Conservation (phyloP, 2,888 invertebrate genomes). For the Ptilodon capucinus region DNA sequence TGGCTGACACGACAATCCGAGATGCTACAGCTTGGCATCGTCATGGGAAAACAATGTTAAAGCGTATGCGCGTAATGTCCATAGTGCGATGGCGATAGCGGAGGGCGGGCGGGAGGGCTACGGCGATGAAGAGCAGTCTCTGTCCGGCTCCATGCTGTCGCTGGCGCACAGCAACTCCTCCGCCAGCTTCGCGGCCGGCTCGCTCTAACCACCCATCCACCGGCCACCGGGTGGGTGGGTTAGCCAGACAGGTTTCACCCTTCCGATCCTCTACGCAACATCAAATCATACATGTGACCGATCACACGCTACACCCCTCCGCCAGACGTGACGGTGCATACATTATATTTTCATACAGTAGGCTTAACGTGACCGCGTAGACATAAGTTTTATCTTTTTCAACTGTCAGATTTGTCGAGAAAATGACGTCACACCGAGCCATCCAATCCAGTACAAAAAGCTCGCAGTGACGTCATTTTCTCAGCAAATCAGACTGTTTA, state of each 20-base stretch:
- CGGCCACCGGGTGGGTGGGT: constrained; percentile 2
- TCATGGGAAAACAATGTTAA: too few relatives aligned
- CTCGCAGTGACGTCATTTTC: too few relatives aligned
- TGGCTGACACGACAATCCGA: too few relatives aligned
- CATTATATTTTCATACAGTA: too few relatives aligned
- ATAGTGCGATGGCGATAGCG: constrained; percentile 94
- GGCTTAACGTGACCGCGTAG: too few relatives aligned
- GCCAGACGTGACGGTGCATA: background rate
- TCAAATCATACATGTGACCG: background rate
- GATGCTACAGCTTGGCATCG: too few relatives aligned
- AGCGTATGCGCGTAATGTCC: background rate
- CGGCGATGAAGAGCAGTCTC: constrained; percentile 94
- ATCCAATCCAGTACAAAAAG: too few relatives aligned
- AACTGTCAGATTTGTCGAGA: too few relatives aligned
- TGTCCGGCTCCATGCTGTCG: constrained; percentile 97
- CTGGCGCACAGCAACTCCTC: constrained; percentile 98
- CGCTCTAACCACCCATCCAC: constrained; percentile 76
- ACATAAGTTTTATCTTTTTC: too few relatives aligned
- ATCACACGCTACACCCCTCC: background rate
- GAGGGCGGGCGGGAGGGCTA: constrained; percentile 95
- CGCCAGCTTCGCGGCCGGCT: constrained; percentile 93
- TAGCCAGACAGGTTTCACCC: constrained; percentile 14
- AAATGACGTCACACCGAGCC: too few relatives aligned
- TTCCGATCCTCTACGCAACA: background rate
- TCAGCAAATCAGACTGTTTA: too few relatives aligned